Base-by-base conservation (phyloP, 2,797 vertebrate genomes). In the Diplodus sargus region DNA sequence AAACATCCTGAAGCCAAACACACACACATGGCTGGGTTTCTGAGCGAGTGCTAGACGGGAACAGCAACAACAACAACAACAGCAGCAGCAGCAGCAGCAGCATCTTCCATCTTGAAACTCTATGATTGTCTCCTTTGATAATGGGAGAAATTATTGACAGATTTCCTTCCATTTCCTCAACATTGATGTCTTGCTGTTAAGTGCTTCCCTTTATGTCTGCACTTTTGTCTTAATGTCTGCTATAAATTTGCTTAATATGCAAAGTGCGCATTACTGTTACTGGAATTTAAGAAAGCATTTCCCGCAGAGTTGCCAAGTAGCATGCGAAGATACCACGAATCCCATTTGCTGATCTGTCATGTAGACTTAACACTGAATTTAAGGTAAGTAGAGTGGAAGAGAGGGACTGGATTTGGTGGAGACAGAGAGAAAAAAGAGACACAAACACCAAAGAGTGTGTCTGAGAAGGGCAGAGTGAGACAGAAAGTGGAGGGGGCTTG, bases 1-100 rank as follows among this genome's bases (percentile, higher is more conserved):
- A 14, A 77, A 80, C 67, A 74, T 67, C 84, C 75, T 65, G 67
- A 69, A 66, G 48, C 23, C 51, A 69, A 57, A 74, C 45, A 69
- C 70, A 83, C 70, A 83, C 59, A 70, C 65, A 79, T 34, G 60
- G 63, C 23, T 72, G 75, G 58, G 52, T 51, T 74, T 65, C 28
- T 51, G 63, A 80, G 23, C 60, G 25, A 76, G 56, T 15, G 23
- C 23, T 9, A 76, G 30, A 63, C 5, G 5, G 2, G 5, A 57
- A 70, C 43, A 58, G 59, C 49, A 68, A 57, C 48, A 69, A 59
- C 62, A 70, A 39, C 45, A 45, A 15, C 14, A 42, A 60, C 51
- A 74, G 28, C 60, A 71, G n/a, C 65, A 68, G 17, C 39, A 42
- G 12, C 17, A 34, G 4, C 28, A 28, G 28, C 28, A 28, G 28